Evolutionary conservation across 2,113 vertebrate species (phyloP).

Genomic region (Aegotheles bennettii): DNA sequence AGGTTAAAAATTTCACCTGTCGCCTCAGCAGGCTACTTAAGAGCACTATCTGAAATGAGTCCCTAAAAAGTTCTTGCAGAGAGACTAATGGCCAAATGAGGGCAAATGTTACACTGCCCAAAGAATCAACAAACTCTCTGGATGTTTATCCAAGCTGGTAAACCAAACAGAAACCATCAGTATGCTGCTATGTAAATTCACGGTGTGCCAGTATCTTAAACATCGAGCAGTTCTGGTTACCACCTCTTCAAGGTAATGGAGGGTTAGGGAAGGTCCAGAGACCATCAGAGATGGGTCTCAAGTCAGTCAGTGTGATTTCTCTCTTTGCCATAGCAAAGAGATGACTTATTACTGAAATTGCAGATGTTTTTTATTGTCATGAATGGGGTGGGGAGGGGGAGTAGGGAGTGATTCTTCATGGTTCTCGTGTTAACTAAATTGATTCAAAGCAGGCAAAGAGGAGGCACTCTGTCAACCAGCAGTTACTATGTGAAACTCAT

Average conservation of each 20-base stretch:
- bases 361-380: neutral
- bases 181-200: neutral
- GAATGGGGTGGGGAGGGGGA: neutral
- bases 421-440: neutral
- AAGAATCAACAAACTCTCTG: neutral
- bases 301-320: neutral
- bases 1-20: neutral
- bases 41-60: neutral
- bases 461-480: neutral
- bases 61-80: neutral
- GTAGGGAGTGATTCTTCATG: neutral
- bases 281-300: neutral
- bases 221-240: neutral
- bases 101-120: neutral
- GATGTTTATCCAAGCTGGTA: conserved; percentile 10
- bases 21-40: neutral
- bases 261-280: neutral
- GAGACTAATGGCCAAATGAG: neutral
- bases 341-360: neutral
- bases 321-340: neutral
- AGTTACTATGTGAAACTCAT: conserved; percentile 3
- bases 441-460: conserved; percentile 11
- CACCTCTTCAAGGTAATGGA: neutral
- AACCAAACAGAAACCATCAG: neutral
- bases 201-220: neutral